A percentile compares a stretch with the other conserved stretches of the same genome.
Evolutionary conservation across 30 jellyfish, hydroid and myxozoan genomes (phyloP).

Genomic region (Aurelia sp.): DNA sequence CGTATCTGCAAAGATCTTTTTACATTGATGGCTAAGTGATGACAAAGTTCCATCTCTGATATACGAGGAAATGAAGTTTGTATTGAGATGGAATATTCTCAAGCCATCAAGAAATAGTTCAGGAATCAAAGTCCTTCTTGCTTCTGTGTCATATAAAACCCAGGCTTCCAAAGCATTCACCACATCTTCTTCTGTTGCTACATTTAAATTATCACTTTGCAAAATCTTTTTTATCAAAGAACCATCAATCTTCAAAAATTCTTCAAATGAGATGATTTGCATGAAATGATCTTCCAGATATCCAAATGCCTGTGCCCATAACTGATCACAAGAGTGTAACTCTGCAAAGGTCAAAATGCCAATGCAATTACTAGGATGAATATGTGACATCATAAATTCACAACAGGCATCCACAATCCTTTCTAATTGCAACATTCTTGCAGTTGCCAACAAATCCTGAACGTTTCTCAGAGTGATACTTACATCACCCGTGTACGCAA

Average conservation of each 20-base stretch:
- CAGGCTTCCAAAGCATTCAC: conserved; percentile 79
- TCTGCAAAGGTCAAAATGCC: conserved; percentile 86
- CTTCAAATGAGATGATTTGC: conserved; percentile 74
- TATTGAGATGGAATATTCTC: conserved; percentile 66
- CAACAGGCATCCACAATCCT: conserved; percentile 92
- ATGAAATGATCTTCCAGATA: conserved; percentile 76
- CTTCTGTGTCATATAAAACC: conserved; percentile 68
- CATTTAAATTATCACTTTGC: conserved; percentile 67
- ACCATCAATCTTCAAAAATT: conserved; percentile 49
- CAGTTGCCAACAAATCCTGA: conserved; percentile 85
- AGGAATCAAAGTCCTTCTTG: conserved; percentile 66
- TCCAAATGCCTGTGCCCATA: conserved; percentile 68
- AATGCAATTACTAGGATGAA: conserved; percentile 87
- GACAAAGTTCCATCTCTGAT: conserved; percentile 64
- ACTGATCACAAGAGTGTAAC: conserved; percentile 67
- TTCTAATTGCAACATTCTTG: conserved; percentile 84
- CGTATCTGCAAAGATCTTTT: conserved; percentile 51
- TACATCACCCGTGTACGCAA: conserved; percentile 88
- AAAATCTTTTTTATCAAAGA: conserved; percentile 52
- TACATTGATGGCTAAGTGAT: conserved; percentile 50
- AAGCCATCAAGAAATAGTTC: conserved; percentile 64
- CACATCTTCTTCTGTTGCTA: conserved; percentile 82
- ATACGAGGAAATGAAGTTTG: conserved; percentile 56
- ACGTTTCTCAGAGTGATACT: conserved; percentile 70
- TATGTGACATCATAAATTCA: conserved; percentile 74